A percentile compares a stretch with the other conserved stretches of the same genome.
These are phyloP conservation scores for Chironex yamaguchii DNA, from an alignment of 30 jellyfish, hydroid and myxozoan species.

Conservation along the genomic window DNA sequence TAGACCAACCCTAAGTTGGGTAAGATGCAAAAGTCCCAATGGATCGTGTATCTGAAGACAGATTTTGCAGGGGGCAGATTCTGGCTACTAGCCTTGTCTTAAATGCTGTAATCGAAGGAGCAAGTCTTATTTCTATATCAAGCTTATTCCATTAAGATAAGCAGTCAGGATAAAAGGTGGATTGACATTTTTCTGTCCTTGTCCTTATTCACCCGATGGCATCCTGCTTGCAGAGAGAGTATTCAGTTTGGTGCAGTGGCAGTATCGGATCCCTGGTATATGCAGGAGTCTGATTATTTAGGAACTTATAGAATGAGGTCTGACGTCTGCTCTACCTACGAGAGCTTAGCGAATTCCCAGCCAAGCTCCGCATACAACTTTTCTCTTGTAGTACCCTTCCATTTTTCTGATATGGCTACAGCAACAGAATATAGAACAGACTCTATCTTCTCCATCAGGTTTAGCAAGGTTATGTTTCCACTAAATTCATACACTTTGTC, in stretches of 20 bases:
- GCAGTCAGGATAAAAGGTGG: slow-evolving; percentile 68
- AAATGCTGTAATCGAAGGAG: slow-evolving; percentile 49
- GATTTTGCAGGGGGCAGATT: slow-evolving; percentile 51
- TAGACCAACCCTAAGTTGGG: slow-evolving; percentile 39
- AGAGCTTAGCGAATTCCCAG: too few species aligned
- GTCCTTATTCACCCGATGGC: slow-evolving; percentile 36
- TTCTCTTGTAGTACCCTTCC: too few species aligned
- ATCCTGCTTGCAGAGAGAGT: slow-evolving; percentile 64
- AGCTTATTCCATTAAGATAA: slow-evolving; percentile 65
- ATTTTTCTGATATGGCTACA: too few species aligned
- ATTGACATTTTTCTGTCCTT: slow-evolving; percentile 66
- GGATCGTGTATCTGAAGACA: slow-evolving; percentile 36
- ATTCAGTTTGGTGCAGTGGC: slow-evolving; percentile 49
- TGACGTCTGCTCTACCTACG: slow-evolving; percentile 32
- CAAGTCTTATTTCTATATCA: slow-evolving; percentile 62
- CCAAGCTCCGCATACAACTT: too few species aligned
- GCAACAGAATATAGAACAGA: too few species aligned
- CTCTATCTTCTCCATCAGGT: too few species aligned
- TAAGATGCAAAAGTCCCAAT: slow-evolving; percentile 25
- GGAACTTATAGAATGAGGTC: slow-evolving; percentile 33
- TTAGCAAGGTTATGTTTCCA: too few species aligned
- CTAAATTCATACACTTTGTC: too few species aligned
- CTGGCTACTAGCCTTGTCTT: slow-evolving; percentile 31
- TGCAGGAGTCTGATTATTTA: slow-evolving; percentile 47
- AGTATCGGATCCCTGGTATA: slow-evolving; percentile 59